Evolutionary conservation across 1,140 invertebrate species (phyloP).

Genomic region (Babylonia areolata): DNA sequence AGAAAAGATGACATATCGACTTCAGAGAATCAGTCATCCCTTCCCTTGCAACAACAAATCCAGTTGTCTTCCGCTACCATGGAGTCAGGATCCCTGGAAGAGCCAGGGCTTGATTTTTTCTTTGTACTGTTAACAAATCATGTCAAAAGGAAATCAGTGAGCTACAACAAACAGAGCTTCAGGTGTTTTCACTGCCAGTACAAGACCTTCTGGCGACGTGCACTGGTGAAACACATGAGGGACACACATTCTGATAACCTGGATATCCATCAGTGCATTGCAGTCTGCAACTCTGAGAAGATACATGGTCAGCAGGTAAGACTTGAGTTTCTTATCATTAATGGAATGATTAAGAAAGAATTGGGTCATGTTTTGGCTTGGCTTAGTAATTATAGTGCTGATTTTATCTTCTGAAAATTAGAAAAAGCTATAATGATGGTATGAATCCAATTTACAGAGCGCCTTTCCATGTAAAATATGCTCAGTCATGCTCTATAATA

Average conservation of each 20-base stretch:
- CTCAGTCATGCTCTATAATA: no score
- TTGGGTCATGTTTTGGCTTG: no score
- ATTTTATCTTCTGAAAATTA: no score
- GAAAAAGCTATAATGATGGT: no score
- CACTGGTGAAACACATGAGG: slow-evolving; percentile 64
- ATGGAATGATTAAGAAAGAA: no score
- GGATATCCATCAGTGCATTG: slow-evolving; percentile 46
- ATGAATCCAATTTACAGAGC: no score
- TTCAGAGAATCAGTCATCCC: neutral
- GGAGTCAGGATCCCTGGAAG: neutral
- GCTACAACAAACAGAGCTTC: slow-evolving; percentile 26
- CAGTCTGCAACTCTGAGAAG: slow-evolving; percentile 41
- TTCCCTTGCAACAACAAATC: neutral
- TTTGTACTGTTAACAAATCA: slow-evolving; percentile 22
- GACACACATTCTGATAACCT: slow-evolving; percentile 57
- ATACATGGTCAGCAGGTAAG: slow-evolving; percentile 11
- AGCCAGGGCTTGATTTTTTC: slow-evolving; percentile 18
- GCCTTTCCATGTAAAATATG: no score
- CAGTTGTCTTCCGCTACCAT: no score
- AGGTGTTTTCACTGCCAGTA: slow-evolving; percentile 65
- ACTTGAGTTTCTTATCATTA: no score
- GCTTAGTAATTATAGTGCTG: no score
- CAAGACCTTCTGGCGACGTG: slow-evolving; percentile 56
- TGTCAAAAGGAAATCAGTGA: slow-evolving; percentile 14
- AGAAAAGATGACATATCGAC: neutral